Percentiles rank a stretch among this genome's conserved stretches.
These are phyloP conservation scores for Heliconius congener DNA, from an alignment of 1,140 invertebrate species.

Conservation along the genomic window DNA sequence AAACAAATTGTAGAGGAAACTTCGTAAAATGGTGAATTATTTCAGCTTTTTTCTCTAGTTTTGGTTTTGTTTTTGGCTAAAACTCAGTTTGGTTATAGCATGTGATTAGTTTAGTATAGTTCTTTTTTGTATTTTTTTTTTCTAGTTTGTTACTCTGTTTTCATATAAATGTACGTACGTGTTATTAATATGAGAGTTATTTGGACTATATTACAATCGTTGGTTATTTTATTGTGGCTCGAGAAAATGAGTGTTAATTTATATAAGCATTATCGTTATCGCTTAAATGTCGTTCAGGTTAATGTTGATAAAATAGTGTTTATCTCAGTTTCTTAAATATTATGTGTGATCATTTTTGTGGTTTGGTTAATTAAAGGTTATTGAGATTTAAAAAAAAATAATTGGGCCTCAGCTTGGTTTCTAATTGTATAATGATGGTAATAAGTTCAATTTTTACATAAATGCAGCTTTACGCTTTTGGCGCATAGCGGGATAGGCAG, in stretches of 20 bases:
- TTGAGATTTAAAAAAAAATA: not conserved
- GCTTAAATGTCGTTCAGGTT: constrained; percentile 9
- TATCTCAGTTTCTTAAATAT: not conserved
- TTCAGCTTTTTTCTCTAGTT: not conserved
- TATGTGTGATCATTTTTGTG: not conserved
- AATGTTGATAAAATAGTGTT: not conserved
- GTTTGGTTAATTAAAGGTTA: not conserved
- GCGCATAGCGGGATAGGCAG: too few species aligned
- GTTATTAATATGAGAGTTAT: not conserved
- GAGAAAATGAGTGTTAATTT: not conserved
- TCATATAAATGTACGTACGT: not conserved
- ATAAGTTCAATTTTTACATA: not conserved
- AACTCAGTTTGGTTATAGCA: not conserved
- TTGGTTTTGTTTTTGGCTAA: not conserved
- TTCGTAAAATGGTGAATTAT: constrained; percentile 1
- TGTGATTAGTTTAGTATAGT: not conserved
- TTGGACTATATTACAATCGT: not conserved
- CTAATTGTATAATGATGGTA: too few species aligned
- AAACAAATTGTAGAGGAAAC: not conserved
- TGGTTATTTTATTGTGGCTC: not conserved
- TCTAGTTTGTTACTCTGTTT: not conserved
- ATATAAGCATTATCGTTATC: constrained; percentile 2
- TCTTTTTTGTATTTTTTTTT: not conserved
- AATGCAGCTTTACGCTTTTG: too few species aligned
- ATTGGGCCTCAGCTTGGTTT: too few species aligned